Evolutionary conservation across 2,113 vertebrate genomes (phyloP).

Genomic region (Macrotus californicus): DNA sequence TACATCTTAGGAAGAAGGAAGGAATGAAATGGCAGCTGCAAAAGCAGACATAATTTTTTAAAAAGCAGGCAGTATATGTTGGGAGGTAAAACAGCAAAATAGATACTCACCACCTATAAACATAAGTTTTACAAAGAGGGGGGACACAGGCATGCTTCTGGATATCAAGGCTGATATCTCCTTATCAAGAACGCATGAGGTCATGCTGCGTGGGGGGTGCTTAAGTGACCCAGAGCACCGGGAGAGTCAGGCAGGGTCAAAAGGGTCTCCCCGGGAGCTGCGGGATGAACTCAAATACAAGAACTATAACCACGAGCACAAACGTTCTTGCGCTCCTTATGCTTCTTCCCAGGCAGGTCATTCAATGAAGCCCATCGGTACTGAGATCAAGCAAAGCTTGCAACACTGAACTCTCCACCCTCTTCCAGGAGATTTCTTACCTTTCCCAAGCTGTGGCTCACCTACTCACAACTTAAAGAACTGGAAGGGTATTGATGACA

Average conservation of each 20-base stretch:
- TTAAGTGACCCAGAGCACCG: neutral
- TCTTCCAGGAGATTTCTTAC: neutral
- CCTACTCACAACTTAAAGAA: slow-evolving; percentile 19
- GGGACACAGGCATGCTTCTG: neutral
- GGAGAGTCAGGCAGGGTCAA: neutral
- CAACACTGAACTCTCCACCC: neutral
- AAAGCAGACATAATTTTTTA: neutral
- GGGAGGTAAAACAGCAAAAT: neutral
- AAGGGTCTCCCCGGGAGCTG: neutral
- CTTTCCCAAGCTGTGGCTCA: slow-evolving; percentile 14
- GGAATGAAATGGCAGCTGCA: neutral
- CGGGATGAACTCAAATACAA: neutral
- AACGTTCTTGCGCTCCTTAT: neutral
- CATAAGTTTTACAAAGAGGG: slow-evolving; percentile 15
- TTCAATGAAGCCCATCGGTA: slow-evolving; percentile 32
- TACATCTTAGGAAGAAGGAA: neutral
- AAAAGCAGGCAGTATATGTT: neutral
- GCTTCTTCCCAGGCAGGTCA: neutral
- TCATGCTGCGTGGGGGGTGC: neutral
- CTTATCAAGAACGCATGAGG: neutral
- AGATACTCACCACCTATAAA: neutral
- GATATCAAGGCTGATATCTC: neutral
- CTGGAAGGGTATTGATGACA: slow-evolving; percentile 6
- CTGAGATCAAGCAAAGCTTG: neutral
- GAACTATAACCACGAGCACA: neutral